A percentile compares a stretch with the other conserved stretches of the same genome.
These are phyloP conservation scores for Drosophila bifasciata DNA, from an alignment of 1,140 invertebrate species.

Conservation along the genomic window DNA sequence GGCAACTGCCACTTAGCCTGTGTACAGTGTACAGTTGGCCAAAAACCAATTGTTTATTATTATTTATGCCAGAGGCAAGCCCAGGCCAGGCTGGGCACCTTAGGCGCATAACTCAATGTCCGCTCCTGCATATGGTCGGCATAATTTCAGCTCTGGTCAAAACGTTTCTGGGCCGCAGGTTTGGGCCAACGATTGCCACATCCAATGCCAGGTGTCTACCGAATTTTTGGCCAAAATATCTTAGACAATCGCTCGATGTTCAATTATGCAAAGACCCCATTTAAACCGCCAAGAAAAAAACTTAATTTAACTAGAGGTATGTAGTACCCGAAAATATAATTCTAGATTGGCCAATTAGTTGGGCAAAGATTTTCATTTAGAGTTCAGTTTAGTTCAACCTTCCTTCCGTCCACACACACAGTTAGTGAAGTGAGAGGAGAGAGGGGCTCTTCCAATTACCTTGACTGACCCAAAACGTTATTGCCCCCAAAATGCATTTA, in stretches of 20 bases:
- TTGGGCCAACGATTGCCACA: slow-evolving; percentile 17
- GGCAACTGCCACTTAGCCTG: no score
- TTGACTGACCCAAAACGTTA: slow-evolving; percentile 40
- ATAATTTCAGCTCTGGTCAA: slow-evolving; percentile 10
- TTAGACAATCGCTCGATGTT: slow-evolving; percentile 15
- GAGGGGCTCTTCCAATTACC: slow-evolving; percentile 27
- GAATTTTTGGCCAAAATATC: slow-evolving; percentile 26
- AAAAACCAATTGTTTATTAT: slow-evolving; percentile 41
- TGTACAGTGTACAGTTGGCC: slow-evolving; percentile 5
- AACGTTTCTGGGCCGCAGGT: neutral
- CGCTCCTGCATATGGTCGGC: slow-evolving; percentile 23
- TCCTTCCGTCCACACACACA: slow-evolving; percentile 21
- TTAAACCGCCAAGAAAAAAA: slow-evolving; percentile 19
- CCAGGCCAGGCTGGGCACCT: slow-evolving; percentile 14
- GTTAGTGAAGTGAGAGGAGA: neutral
- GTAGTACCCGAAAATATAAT: neutral
- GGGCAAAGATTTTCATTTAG: neutral
- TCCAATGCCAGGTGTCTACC: slow-evolving; percentile 30
- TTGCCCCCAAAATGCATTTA: slow-evolving; percentile 9
- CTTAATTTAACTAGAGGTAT: neutral
- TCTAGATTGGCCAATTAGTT: no score
- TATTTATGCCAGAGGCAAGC: slow-evolving; percentile 34
- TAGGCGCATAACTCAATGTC: slow-evolving; percentile 43
- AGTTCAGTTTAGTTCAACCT: slow-evolving; percentile 12
- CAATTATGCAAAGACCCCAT: slow-evolving; percentile 15